These are phyloP conservation scores for Platyrinchus mystaceus DNA, from an alignment of 2,797 vertebrate species.

Conservation along the genomic window DNA sequence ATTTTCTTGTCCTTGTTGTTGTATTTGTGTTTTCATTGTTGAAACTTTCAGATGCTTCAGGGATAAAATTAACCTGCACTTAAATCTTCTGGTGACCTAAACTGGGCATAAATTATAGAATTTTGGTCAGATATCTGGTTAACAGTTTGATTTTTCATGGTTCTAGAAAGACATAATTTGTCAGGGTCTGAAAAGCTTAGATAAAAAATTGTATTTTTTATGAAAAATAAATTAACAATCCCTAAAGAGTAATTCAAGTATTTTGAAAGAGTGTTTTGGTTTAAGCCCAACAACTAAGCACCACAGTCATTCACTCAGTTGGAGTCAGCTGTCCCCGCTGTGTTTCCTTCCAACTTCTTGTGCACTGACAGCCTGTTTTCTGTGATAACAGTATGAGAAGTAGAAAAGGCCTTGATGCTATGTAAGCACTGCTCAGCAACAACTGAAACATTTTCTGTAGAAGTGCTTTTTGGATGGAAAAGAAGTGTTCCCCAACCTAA, in stretches of 20 bases:
- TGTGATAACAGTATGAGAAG: neutral
- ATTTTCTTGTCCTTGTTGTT: neutral
- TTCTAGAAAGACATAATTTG: neutral
- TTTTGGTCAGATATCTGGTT: neutral
- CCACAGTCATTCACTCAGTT: fast-evolving
- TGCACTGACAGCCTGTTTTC: fast-evolving
- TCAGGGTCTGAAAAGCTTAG: neutral
- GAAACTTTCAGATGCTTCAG: neutral
- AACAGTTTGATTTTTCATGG: neutral
- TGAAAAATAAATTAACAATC: neutral
- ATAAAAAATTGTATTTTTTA: neutral
- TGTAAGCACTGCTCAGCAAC: neutral
- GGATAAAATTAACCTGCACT: neutral
- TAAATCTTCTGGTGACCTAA: neutral
- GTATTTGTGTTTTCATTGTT: neutral
- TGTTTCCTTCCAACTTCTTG: neutral
- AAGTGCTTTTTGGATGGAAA: neutral
- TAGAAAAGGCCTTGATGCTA: neutral
- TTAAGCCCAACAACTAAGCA: neutral
- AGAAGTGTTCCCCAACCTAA: neutral
- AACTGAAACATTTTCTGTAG: neutral
- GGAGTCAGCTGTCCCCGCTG: neutral
- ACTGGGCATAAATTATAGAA: neutral
- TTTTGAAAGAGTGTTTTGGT: neutral
- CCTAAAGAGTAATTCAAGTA: neutral